Evolutionary conservation across 2,888 invertebrate species (phyloP).

Genomic region (Harpalus rufipes): DNA sequence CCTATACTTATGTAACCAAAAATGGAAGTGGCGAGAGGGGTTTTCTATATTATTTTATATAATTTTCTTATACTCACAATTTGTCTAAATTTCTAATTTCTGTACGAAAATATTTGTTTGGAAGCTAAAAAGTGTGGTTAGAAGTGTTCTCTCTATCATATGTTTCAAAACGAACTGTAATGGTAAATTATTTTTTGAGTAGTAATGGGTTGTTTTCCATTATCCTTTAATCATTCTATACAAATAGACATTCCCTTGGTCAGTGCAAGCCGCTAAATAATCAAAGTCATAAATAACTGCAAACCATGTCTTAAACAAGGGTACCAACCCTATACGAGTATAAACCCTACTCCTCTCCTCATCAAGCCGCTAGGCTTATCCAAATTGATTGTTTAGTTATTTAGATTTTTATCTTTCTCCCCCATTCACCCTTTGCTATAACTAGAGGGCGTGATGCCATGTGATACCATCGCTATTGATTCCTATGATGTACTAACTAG

Average conservation of each 20-base stretch:
- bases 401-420: conserved; percentile 52
- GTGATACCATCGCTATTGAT: conserved; percentile 40
- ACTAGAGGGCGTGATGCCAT: not conserved
- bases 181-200: no score
- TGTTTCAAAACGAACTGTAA: no score
- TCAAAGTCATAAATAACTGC: conserved; percentile 50
- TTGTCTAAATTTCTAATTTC: no score
- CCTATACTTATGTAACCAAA: no score
- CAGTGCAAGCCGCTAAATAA: conserved; percentile 51
- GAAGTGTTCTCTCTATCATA: no score
- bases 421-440: conserved; percentile 28
- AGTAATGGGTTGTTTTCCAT: not conserved
- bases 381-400: conserved; percentile 55
- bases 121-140: no score
- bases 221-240: conserved; percentile 39
- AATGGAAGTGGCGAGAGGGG: no score
- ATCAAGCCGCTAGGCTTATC: not conserved
- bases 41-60: no score
- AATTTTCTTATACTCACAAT: no score
- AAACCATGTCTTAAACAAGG: conserved; percentile 50
- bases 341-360: conserved; percentile 18
- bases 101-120: no score
- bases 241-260: conserved; percentile 38
- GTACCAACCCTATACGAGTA: conserved; percentile 5
- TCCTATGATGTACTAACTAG: conserved; percentile 45